Base-by-base conservation (phyloP, 2,888 invertebrate genomes). In the Cryptocheilus praepositus region DNA sequence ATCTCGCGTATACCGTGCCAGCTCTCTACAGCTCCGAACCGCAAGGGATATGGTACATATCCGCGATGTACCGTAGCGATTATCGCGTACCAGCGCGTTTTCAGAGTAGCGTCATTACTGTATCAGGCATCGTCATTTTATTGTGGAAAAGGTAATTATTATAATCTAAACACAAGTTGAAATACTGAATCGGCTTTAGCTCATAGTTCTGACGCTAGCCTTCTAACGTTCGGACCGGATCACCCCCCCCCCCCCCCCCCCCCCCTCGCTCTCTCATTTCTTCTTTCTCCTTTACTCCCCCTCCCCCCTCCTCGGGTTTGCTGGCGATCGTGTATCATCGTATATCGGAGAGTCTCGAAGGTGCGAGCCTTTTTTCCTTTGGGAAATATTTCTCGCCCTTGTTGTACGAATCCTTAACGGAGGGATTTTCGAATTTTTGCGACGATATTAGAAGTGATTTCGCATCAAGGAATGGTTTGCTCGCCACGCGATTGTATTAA, bases 51-150 rank as follows among this genome's bases (percentile, higher is more conserved):
- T 84, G 81, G 77, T 81, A 81, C 80, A 81, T 68, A 77, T 76
- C 75, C 80, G 82, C 77, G 84, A 85, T 85, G 84, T 84, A 71
- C 80, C 80, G 74, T 83, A 83, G 79, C 75, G 76, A 79, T 66
- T 76, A 67, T 70, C 28, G 70, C 77, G 74, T 74, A 64, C 74
- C 73, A 76, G 77, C 77, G 77, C 80, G 81, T 73, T 79, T 76
- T 36, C 36, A 11, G 7, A 8, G 13, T 11, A 36, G 11, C 67
- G 67, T 68, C 70, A 69, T 61, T 68, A 69, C 74, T 66, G 70
- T 72, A 67, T 77, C 71, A 61, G 74, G 74, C 77, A 70, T 67
- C 67, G 76, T 73, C 65, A 55, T 71, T 77, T 73, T 70, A 65
- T 53, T 63, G 60, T 75, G 67, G 73, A 70, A 70, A 75, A 80